Percentiles rank a stretch among this genome's conserved stretches.
phyloP scores from a whole-genome alignment of 2,797 vertebrate species.

The Halcyon chelicuti region DNA sequence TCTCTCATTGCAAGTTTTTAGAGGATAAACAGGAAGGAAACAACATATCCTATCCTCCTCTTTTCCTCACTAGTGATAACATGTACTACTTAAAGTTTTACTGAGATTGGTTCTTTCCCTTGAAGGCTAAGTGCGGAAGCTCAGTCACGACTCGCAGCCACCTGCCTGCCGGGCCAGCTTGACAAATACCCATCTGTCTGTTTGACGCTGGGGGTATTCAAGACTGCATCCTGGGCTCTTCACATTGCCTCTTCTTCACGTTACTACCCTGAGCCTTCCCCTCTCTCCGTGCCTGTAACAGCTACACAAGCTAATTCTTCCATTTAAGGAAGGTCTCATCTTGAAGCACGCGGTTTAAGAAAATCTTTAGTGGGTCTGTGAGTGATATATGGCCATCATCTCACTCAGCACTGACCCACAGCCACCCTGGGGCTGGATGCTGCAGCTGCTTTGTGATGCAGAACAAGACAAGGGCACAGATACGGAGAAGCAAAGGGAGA shows the following conservation, averaged over 20 bases:
- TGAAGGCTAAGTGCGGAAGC: neutral
- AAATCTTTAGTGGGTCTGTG: neutral
- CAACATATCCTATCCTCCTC: neutral
- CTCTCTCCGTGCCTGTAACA: accelerated
- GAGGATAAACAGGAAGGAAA: neutral
- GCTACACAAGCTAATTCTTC: neutral
- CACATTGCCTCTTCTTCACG: neutral
- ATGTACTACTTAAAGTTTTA: neutral
- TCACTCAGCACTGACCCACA: neutral
- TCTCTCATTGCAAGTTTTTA: neutral
- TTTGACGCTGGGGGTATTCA: accelerated
- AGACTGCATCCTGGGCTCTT: neutral
- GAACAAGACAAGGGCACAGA: neutral
- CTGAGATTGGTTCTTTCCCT: neutral
- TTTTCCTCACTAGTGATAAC: neutral
- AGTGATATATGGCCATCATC: accelerated
- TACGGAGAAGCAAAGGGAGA: neutral
- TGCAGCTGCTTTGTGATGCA: neutral
- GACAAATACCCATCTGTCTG: neutral
- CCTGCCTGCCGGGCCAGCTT: neutral
- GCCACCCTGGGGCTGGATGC: neutral
- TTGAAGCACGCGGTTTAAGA: neutral
- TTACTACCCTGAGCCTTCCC: accelerated
- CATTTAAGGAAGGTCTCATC: neutral
- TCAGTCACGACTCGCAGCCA: neutral